Base-by-base conservation (phyloP, 2,113 vertebrate genomes). In the Sinocyclocheilus maitianheensis region DNA sequence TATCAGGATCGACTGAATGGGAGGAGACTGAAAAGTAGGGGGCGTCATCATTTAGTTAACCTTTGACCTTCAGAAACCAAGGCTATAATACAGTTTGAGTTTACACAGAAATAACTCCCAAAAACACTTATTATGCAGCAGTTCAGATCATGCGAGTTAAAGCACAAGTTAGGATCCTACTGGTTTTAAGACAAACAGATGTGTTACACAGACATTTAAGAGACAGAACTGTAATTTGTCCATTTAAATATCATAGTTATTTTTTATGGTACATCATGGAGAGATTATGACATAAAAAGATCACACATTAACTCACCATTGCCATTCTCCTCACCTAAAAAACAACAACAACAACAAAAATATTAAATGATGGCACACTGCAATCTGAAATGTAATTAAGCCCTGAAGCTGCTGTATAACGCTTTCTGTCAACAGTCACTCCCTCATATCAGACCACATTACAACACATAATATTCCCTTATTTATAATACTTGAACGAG, bases 271-370 rank as follows among this genome's bases (percentile, higher is more conserved):
- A 46, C 10, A n/a, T 46, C 37, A 6, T 12, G 69, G 4, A 51
- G 5, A 76, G 12, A 48, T 48, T 48, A 46, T 75, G 51, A 34
- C 11, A 13, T n/a, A 67, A 60, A n/a, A 24, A 30, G 13, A 82
- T 12, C 65, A 11, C 14, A 5, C 14, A 11, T 48, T 1, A 18
- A 93, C 93, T 93, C 71, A 93, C 93, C 93, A 77, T 92, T 90
- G 2, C 86, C 88, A 34, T 81, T 89, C 7, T 88, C 89, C 11
- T 0, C 13, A 48, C 90, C 93, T 94, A 85, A 46, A 92, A 89
- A 89, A 81, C 86, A 14, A 91, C 12, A 48, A 55, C 51, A 55
- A 55, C 53, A 55, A 18, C 43, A 16, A 26, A 83, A 88, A 2
- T 63, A 10, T 3, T 30, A 80, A 84, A 78, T 8, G 4, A 7